Evolutionary conservation across 2,797 vertebrate species (phyloP).

Genomic region (Cercopithecus mitis): DNA sequence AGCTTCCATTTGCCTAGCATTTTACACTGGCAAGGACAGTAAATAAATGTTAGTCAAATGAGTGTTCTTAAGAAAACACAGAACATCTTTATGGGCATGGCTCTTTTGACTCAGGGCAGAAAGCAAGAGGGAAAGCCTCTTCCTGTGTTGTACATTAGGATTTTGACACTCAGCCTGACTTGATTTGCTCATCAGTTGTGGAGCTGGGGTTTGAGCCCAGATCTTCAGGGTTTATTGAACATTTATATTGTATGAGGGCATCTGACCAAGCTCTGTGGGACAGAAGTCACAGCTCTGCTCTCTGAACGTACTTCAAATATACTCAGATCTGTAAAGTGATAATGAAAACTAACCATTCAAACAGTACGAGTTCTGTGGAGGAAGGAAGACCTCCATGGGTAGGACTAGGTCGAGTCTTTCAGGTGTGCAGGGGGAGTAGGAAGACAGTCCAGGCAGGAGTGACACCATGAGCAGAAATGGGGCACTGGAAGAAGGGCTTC

Average conservation of each 20-base stretch:
- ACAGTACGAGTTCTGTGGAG: not conserved
- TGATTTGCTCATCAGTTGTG: not conserved
- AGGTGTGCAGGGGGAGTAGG: not conserved
- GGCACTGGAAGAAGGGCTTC: not conserved
- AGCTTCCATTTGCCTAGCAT: not conserved
- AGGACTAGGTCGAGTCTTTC: not conserved
- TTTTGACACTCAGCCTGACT: not conserved
- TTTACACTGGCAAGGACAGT: conserved; percentile 23
- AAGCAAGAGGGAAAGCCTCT: not conserved
- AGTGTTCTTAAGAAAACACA: not conserved
- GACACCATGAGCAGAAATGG: not conserved
- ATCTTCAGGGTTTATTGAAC: not conserved
- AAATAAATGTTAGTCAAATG: conserved; percentile 22
- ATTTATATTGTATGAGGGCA: not conserved
- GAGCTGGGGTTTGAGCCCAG: not conserved
- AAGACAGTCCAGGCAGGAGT: not conserved
- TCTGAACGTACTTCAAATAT: not conserved
- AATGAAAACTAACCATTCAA: not conserved
- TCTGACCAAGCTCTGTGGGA: not conserved
- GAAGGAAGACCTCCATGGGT: not conserved
- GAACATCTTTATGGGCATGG: not conserved
- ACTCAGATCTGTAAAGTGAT: not conserved
- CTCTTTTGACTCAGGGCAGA: not conserved
- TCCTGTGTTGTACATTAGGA: not conserved
- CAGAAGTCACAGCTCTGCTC: not conserved